Conservation (phyloP, 2,797 vertebrate species). For the Diceros bicornis region DNA sequence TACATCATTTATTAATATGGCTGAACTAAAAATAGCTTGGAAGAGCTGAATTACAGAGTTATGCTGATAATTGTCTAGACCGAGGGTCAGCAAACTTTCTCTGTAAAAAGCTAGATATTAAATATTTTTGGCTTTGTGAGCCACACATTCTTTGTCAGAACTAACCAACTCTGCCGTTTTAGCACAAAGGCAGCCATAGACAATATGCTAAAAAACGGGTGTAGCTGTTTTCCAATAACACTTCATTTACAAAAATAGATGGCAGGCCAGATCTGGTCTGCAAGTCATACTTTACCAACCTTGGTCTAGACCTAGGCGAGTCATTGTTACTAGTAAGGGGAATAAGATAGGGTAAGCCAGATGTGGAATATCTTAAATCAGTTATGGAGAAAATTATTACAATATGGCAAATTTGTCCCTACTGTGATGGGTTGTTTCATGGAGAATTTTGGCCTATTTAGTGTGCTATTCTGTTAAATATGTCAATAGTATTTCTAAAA, state of each 20-base stretch:
- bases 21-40: conserved; percentile 18
- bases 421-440: neutral
- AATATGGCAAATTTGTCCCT: neutral
- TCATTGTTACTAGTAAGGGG: neutral
- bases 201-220: neutral
- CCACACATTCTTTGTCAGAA: conserved; percentile 18
- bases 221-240: neutral
- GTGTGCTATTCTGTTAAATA: neutral
- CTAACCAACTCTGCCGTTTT: neutral
- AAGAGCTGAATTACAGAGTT: neutral
- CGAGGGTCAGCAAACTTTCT: neutral
- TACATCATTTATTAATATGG: conserved; percentile 13
- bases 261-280: neutral
- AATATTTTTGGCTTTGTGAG: neutral
- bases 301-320: neutral
- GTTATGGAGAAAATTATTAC: neutral
- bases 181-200: neutral
- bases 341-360: neutral
- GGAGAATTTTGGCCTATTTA: conserved; percentile 19
- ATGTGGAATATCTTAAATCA: neutral
- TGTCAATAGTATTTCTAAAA: conserved; percentile 25
- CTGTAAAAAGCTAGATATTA: neutral
- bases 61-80: neutral
- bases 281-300: neutral
- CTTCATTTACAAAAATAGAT: conserved; percentile 1